Evolutionary conservation across 2,797 vertebrate species (phyloP).

Genomic region (Selene dorsalis): DNA sequence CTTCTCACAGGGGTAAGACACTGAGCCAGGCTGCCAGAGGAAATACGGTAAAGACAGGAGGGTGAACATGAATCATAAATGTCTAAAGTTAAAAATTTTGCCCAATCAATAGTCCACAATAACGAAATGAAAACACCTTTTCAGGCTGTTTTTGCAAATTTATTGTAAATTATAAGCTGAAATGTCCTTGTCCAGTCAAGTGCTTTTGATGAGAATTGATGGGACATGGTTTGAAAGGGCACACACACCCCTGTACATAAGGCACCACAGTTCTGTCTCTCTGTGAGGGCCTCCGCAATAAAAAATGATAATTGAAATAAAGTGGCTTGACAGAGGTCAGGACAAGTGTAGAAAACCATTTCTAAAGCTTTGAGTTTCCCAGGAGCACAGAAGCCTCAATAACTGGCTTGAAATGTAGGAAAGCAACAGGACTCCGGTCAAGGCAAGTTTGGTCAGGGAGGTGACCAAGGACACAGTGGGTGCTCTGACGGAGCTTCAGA

Average conservation of each 20-base stretch:
- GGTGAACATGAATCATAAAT: neutral
- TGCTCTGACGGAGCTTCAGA: neutral
- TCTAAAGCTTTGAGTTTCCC: neutral
- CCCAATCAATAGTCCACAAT: neutral
- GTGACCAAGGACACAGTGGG: no score
- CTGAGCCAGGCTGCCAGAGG: conserved; percentile 77
- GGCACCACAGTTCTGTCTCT: neutral
- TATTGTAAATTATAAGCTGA: neutral
- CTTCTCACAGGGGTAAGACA: conserved; percentile 90
- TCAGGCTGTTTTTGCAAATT: neutral
- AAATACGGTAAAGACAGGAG: conserved; percentile 41
- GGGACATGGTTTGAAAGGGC: no score
- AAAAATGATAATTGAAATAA: neutral
- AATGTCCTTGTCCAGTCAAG: neutral
- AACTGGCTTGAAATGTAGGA: neutral
- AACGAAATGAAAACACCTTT: neutral
- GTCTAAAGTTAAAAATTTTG: neutral
- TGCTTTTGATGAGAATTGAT: neutral
- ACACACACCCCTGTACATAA: neutral
- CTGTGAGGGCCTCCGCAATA: neutral
- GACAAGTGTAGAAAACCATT: neutral
- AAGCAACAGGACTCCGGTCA: neutral
- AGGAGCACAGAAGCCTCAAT: neutral
- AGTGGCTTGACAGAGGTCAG: neutral
- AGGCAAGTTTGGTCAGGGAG: no score